Evolutionary conservation across 2,888 invertebrate genomes (phyloP), one percentile per base, ranked within the genome.

Genomic region (Agrochola lychnidis): DNA sequence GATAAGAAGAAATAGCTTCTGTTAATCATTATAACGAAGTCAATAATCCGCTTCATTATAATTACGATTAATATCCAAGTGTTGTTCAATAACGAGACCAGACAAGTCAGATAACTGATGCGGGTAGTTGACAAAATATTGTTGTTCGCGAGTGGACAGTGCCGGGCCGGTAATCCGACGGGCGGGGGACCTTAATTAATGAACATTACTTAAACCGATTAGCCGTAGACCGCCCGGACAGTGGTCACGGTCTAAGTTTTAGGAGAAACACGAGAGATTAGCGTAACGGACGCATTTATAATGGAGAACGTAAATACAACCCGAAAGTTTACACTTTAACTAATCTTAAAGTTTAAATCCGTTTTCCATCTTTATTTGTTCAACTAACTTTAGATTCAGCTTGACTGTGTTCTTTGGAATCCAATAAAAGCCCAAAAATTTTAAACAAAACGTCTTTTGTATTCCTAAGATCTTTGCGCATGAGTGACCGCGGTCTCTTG

Each of bases 201-300:
- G 92, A 93, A 94, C 92, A 94, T 95, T 94, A 93, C 91, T 95
- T 93, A 94, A 94, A 94, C 90, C 93, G 94, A 95, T 95, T 95
- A 95, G 90, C 89, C 78, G 86, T 85, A 87, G 93, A 92, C 93
- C 92, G 93, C 94, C 93, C 91, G 90, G 89, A 84, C 87, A 81
- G 84, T 74, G 86, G 83, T 83, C 83, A 78, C 79, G 87, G 88
- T 83, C 79, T 85, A 89, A 91, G 88, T 85, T 89, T 88, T 71
- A 86, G 83, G 85, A 87, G 85, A 85, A 85, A 85, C 73, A 87
- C 84, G 73, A 71, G 76, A 81, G 81, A 82, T 89, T 80, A 87
- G 73, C 73, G 83, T 85, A 84, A 80, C 85, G 73, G 87, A 87
- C 77, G 69, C 73, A 79, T 78, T 87, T 73, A 88, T 78, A 77